phyloP scores from a whole-genome alignment of 1,140 invertebrate genomes.

The Stegodyphus mimosarum region DNA sequence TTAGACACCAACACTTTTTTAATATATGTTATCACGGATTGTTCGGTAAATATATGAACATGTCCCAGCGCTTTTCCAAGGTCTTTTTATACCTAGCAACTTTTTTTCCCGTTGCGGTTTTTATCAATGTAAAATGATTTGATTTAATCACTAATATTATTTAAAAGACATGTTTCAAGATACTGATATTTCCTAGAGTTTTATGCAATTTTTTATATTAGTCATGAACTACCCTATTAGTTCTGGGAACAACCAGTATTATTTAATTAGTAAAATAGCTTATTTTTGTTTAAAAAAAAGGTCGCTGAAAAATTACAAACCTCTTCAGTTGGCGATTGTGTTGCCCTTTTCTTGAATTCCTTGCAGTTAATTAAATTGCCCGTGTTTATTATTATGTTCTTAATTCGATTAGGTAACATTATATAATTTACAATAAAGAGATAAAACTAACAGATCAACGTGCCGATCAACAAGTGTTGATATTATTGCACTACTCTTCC shows the following conservation, averaged over 20 bases:
- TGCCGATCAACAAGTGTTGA: no score
- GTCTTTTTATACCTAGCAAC: no score
- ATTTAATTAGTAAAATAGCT: neutral
- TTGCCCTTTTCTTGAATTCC: neutral
- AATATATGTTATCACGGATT: no score
- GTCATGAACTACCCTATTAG: neutral
- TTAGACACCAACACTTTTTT: no score
- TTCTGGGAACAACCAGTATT: neutral
- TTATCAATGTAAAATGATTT: neutral
- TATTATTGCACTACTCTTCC: no score
- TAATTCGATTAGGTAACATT: neutral
- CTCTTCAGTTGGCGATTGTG: slow-evolving; percentile 1
- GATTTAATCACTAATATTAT: neutral
- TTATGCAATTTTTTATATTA: neutral
- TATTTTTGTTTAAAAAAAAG: neutral
- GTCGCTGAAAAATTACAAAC: neutral
- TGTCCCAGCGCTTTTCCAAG: no score
- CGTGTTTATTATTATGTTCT: neutral
- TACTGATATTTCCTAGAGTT: neutral
- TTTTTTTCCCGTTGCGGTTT: no score
- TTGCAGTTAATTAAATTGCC: slow-evolving; percentile 12
- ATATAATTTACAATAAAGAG: no score
- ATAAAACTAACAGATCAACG: no score
- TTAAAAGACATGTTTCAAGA: neutral
- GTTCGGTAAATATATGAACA: no score